phyloP scores from a whole-genome alignment of 2,888 invertebrate species.

The Rhagophthalmus giganteus region DNA sequence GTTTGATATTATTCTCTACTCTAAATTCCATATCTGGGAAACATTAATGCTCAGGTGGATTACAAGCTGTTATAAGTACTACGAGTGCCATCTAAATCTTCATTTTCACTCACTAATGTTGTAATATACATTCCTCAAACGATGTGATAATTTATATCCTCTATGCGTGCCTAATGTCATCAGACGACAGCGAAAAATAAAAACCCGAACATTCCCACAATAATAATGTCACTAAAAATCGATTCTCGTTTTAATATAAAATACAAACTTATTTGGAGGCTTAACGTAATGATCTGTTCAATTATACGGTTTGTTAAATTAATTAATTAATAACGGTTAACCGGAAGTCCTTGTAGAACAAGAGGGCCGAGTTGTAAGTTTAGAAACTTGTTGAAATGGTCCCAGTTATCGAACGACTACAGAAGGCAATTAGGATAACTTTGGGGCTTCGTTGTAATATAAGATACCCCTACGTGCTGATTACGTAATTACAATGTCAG shows the following conservation, averaged over 20 bases:
- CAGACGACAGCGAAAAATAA: too few species aligned
- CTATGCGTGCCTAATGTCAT: too few species aligned
- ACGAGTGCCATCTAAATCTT: too few species aligned
- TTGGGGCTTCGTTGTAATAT: slow-evolving; percentile 23
- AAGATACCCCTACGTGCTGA: slow-evolving; percentile 23
- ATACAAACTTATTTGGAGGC: slow-evolving; percentile 15
- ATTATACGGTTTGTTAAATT: slow-evolving; percentile 29
- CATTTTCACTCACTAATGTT: too few species aligned
- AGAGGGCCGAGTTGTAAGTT: slow-evolving; percentile 26
- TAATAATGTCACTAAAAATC: too few species aligned
- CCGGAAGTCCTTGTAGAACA: slow-evolving; percentile 26
- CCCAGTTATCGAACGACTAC: slow-evolving; percentile 28
- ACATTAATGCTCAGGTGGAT: slow-evolving; percentile 10
- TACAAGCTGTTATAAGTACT: slow-evolving; percentile 8
- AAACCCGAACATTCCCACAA: slow-evolving; percentile 1
- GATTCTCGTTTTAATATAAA: too few species aligned
- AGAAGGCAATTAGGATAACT: slow-evolving; percentile 30
- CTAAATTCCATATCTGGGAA: neutral
- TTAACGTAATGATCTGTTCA: slow-evolving; percentile 19
- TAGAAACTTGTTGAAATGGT: slow-evolving; percentile 28
- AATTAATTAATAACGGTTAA: slow-evolving; percentile 30
- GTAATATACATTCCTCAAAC: too few species aligned
- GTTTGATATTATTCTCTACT: slow-evolving; percentile 1
- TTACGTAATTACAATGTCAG: slow-evolving; percentile 25
- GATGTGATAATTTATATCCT: too few species aligned